phyloP scores from a whole-genome alignment of 1,140 invertebrate species.

The Fopius arisanus region DNA sequence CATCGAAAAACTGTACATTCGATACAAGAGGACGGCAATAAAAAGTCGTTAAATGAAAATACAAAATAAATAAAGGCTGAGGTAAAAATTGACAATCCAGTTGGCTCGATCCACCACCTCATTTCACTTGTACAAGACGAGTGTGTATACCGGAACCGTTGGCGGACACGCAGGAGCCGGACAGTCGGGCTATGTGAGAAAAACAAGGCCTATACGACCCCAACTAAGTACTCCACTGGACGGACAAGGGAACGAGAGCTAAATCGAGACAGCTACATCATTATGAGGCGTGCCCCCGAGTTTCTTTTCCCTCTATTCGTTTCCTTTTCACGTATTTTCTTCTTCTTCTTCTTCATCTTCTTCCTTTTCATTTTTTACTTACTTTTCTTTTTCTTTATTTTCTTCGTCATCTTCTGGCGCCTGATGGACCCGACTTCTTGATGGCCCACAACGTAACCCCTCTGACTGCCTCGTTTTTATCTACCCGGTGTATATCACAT shows the following conservation, averaged over 20 bases:
- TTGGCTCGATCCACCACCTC: too few species aligned
- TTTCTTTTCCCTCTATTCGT: constrained; percentile 5
- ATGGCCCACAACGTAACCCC: constrained; percentile 23
- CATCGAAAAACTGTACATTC: not conserved
- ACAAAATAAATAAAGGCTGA: too few species aligned
- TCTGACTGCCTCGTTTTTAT: constrained; percentile 18
- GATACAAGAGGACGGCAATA: not conserved
- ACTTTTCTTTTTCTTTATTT: not conserved
- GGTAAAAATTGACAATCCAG: too few species aligned
- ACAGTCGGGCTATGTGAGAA: constrained; percentile 38
- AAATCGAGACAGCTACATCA: constrained; percentile 47
- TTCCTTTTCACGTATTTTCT: not conserved
- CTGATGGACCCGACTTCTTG: constrained; percentile 29
- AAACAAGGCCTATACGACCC: constrained; percentile 33
- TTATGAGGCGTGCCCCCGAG: constrained; percentile 37
- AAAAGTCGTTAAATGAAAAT: not conserved
- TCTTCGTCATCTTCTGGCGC: constrained; percentile 3
- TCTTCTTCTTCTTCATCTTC: too few species aligned
- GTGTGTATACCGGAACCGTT: constrained; percentile 15
- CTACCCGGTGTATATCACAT: not conserved
- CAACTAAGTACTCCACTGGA: constrained; percentile 40
- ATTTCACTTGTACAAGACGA: not conserved
- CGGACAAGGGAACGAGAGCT: constrained; percentile 37
- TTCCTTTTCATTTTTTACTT: too few species aligned
- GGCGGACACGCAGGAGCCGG: constrained; percentile 33